A percentile compares a stretch with the other conserved stretches of the same genome.
Evolutionary conservation across 2,113 vertebrate genomes (phyloP).

Genomic region (Passerina amoena): DNA sequence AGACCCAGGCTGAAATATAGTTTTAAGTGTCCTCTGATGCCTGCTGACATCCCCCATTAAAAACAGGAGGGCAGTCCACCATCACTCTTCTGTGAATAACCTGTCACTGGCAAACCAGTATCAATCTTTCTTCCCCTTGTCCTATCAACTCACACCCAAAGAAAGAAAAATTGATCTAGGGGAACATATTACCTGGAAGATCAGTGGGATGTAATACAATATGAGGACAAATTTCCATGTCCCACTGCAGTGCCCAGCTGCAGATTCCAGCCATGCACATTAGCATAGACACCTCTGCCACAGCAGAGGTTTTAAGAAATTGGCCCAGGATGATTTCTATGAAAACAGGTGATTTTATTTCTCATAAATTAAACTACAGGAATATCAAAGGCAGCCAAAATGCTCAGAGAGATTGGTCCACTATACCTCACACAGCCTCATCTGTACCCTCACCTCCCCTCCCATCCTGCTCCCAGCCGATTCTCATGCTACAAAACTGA

Average conservation of each 20-base stretch:
- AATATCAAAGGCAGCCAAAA: not conserved
- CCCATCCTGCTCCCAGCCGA: not conserved
- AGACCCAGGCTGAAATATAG: constrained; percentile 32
- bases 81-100: constrained; percentile 27
- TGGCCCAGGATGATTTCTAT: not conserved
- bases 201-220: not conserved
- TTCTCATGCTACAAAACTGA: not conserved
- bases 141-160: constrained; percentile 28
- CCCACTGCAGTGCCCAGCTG: not conserved
- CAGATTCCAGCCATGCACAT: not conserved
- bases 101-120: constrained; percentile 50
- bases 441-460: not conserved
- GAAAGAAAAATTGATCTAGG: constrained; percentile 56
- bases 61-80: constrained; percentile 17
- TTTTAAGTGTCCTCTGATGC: constrained; percentile 52
- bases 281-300: not conserved
- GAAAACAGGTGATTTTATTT: not conserved
- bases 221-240: not conserved
- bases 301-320: not conserved
- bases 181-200: constrained; percentile 18
- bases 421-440: not conserved
- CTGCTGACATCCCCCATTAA: constrained; percentile 40
- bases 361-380: not conserved
- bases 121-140: constrained; percentile 59
- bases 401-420: not conserved